Evolutionary conservation across 2,888 invertebrate genomes (phyloP), one percentile per base, ranked within the genome.

Genomic region (Melanotus villosus): DNA sequence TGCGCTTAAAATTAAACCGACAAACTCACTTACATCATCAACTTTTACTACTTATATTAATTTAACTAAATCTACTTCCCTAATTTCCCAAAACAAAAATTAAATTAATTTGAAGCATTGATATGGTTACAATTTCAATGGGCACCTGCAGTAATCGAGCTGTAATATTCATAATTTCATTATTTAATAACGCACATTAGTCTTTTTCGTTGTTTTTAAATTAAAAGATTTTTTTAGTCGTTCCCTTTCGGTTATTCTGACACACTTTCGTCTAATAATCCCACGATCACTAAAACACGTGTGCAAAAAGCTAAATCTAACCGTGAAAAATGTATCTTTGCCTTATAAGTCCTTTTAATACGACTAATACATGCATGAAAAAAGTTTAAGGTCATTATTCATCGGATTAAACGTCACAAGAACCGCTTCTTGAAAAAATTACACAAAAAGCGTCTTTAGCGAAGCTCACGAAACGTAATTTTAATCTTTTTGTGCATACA

Each of bases 1-100:
- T n/a, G n/a, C n/a, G n/a, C n/a, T n/a, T n/a, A n/a, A 16, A 14
- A 52, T 10, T 52, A 26, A 52, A 52, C 23, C 26, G 52, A 52
- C 52, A 52, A 32, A 10, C 16, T 32, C n/a, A 32, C 16, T 18
- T 52, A 52, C 30, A 52, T 52, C 18, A 32, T 12, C 16, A 30
- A 32, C 52, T 47, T n/a, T n/a, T n/a, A n/a, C n/a, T n/a, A n/a
- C n/a, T n/a, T n/a, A n/a, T n/a, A n/a, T n/a, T n/a, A n/a, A n/a
- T n/a, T n/a, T n/a, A n/a, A n/a, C n/a, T n/a, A n/a, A n/a, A n/a
- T n/a, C 32, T 18, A 7, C 16, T 26, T 4, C 9, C 12, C 21
- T 47, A n/a, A 12, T 26, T 47, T 47, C 23, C 3, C 23, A 23
- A n/a, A n/a, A 26, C 23, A 47, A 47, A 26, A 47, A 47, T 47